Evolutionary conservation across 2,888 invertebrate genomes (phyloP).

Genomic region (Ophioninae sp.): DNA sequence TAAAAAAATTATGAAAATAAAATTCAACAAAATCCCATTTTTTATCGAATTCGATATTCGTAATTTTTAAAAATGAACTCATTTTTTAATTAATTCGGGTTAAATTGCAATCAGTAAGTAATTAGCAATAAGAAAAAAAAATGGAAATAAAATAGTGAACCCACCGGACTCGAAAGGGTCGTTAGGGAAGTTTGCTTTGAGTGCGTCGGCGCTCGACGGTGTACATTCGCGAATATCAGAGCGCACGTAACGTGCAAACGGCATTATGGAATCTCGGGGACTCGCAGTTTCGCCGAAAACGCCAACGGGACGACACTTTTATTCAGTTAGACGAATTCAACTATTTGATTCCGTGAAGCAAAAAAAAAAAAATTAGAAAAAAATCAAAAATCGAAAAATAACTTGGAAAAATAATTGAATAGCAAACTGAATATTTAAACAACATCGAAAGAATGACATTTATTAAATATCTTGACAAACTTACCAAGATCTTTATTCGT

Average conservation of each 20-base stretch:
- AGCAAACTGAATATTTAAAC: neutral
- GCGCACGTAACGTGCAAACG: slow-evolving; percentile 18
- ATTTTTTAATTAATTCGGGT: neutral
- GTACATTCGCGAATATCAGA: slow-evolving; percentile 17
- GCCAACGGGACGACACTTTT: slow-evolving; percentile 63
- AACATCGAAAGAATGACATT: neutral
- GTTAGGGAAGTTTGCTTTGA: slow-evolving; percentile 45
- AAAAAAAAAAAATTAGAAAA: neutral
- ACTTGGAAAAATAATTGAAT: neutral
- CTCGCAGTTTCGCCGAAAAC: slow-evolving; percentile 70
- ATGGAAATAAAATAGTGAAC: neutral
- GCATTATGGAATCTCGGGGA: slow-evolving; percentile 57
- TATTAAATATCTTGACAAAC: neutral
- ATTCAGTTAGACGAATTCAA: neutral
- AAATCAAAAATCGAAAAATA: neutral
- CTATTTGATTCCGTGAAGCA: neutral
- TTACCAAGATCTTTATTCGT: neutral
- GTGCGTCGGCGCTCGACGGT: slow-evolving; percentile 71
- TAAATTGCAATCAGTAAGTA: neutral
- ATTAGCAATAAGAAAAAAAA: neutral
- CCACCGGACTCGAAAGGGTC: neutral
- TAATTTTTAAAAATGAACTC: too few relatives aligned
- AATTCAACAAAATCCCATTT: too few relatives aligned
- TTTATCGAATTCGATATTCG: too few relatives aligned
- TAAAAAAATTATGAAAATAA: too few relatives aligned